These are phyloP conservation scores for Riparia riparia DNA, from an alignment of 2,113 vertebrate species.

Conservation along the genomic window DNA sequence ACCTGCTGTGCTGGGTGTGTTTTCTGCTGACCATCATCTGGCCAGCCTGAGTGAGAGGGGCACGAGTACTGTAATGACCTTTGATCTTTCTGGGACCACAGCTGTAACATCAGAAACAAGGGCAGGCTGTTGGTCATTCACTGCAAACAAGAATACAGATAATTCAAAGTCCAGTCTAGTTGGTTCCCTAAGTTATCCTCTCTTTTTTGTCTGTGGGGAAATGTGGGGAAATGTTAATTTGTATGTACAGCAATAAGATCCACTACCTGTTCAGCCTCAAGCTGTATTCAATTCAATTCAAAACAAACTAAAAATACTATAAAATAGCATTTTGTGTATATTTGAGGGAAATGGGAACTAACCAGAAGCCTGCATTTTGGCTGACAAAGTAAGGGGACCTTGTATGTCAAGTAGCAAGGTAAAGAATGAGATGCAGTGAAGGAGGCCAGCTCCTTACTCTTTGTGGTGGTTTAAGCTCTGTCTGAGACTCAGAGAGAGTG, in stretches of 20 bases:
- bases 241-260: background rate
- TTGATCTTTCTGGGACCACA: background rate
- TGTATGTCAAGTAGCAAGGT: background rate
- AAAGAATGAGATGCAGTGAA: background rate
- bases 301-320: background rate
- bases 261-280: background rate
- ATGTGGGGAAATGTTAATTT: background rate
- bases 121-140: background rate
- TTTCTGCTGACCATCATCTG: background rate
- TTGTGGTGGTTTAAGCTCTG: background rate
- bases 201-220: background rate
- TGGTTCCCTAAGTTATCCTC: background rate
- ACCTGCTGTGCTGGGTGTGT: background rate
- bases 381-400: background rate
- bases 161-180: background rate
- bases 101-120: background rate
- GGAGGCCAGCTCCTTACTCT: background rate
- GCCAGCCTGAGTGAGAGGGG: background rate
- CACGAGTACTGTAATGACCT: rapidly evolving
- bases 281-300: background rate
- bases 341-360: background rate
- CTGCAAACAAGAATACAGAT: background rate
- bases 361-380: background rate
- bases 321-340: background rate
- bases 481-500: rapidly evolving